A percentile compares a stretch with the other conserved stretches of the same genome.
Evolutionary conservation across 2,797 vertebrate genomes (phyloP).

Genomic region (Mergus octosetaceus): DNA sequence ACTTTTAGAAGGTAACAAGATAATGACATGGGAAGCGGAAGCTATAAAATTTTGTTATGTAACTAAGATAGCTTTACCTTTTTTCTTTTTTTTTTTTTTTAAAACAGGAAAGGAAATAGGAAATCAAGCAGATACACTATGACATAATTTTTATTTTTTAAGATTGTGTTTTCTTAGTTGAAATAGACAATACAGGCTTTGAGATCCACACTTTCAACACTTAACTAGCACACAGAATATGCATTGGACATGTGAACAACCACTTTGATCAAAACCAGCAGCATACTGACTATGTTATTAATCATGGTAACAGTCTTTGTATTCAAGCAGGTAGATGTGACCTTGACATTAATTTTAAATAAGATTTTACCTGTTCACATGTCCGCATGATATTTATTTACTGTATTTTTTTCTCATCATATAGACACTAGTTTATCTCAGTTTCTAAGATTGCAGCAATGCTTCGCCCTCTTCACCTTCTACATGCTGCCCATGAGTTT

Average conservation of each 20-base stretch:
- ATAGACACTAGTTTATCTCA: neutral
- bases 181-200: neutral
- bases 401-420: neutral
- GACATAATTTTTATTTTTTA: neutral
- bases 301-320: neutral
- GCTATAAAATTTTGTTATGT: neutral
- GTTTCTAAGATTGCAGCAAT: neutral
- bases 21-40: neutral
- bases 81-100: fast-evolving
- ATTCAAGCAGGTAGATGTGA: neutral
- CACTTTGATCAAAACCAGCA: neutral
- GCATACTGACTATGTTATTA: neutral
- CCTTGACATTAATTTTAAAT: neutral
- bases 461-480: neutral
- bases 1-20: neutral
- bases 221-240: neutral
- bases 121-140: neutral
- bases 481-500: neutral
- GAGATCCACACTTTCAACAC: neutral
- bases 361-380: neutral
- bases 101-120: neutral
- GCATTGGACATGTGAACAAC: neutral
- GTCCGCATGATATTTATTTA: neutral
- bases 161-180: neutral
- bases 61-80: neutral